These are phyloP conservation scores for Neosilurus mollespiculum DNA, from an alignment of 2,797 vertebrate genomes.

Conservation along the genomic window DNA sequence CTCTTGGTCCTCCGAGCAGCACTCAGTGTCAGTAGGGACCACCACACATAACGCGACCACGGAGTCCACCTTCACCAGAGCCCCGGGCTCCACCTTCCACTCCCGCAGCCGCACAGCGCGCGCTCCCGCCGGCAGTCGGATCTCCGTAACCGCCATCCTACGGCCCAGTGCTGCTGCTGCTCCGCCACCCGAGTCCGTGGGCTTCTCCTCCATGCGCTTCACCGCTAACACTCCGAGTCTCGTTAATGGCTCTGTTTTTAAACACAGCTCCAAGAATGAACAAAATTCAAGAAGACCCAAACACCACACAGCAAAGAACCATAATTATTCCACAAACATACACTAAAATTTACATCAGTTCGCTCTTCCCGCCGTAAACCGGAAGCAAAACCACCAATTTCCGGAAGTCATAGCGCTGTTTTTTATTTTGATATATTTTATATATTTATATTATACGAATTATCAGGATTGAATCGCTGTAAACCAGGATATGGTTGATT, in stretches of 20 bases:
- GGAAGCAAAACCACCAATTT: constrained; percentile 1
- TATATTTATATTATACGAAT: not conserved
- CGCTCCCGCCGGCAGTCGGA: constrained; percentile 27
- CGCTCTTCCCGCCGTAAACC: constrained; percentile 25
- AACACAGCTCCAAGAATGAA: not conserved
- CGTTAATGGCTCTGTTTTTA: not conserved
- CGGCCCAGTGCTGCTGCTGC: constrained; percentile 2
- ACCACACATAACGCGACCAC: constrained; percentile 18
- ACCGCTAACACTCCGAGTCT: not conserved
- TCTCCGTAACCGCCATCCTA: constrained; percentile 21
- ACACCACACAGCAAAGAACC: not conserved
- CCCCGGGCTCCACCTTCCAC: constrained; percentile 31
- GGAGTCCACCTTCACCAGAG: constrained; percentile 12
- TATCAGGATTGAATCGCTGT: not conserved
- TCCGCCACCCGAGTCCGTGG: not conserved
- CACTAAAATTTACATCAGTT: not conserved
- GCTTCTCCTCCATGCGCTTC: constrained; percentile 4
- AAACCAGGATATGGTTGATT: not conserved
- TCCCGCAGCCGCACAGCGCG: constrained; percentile 21
- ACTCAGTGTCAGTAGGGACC: not conserved
- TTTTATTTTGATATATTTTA: not conserved
- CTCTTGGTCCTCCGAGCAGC: not conserved
- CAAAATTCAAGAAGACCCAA: not conserved
- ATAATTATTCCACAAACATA: not conserved
- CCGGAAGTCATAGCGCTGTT: not conserved